Percentiles rank a stretch among this genome's conserved stretches.
Evolutionary conservation across 2,888 invertebrate species (phyloP).

Genomic region (Orchestes rusci): DNA sequence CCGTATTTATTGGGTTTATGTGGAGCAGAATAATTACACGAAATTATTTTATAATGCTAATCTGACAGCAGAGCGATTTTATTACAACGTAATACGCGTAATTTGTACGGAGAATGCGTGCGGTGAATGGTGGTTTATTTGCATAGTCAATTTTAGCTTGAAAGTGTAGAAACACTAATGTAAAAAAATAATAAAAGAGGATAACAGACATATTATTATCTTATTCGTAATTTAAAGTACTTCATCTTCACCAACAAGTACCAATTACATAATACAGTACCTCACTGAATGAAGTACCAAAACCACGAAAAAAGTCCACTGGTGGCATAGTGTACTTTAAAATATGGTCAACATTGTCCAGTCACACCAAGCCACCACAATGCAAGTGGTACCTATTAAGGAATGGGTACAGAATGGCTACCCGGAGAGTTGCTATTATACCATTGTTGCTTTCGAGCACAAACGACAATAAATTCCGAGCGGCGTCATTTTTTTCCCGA

Average conservation of each 20-base stretch:
- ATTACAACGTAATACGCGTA: conserved; percentile 11
- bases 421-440: conserved; percentile 27
- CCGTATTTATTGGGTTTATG: too few relatives aligned
- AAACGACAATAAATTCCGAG: conserved; percentile 36
- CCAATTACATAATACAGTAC: too few relatives aligned
- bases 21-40: conserved; percentile 17
- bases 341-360: conserved; percentile 24
- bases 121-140: too few relatives aligned
- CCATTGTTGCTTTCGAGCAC: conserved; percentile 35
- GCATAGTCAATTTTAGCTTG: too few relatives aligned
- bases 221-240: too few relatives aligned
- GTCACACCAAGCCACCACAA: conserved; percentile 22
- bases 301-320: too few relatives aligned
- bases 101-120: conserved; percentile 7
- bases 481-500: neutral
- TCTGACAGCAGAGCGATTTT: conserved; percentile 15
- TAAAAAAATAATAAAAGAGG: too few relatives aligned
- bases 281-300: too few relatives aligned
- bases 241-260: too few relatives aligned
- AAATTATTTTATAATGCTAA: conserved; percentile 18
- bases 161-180: too few relatives aligned
- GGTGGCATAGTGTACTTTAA: conserved; percentile 12
- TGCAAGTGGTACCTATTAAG: conserved; percentile 23
- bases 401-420: conserved; percentile 19
- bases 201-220: too few relatives aligned